Conservation (phyloP, 2,797 vertebrate species). For the Scleropages formosus region DNA sequence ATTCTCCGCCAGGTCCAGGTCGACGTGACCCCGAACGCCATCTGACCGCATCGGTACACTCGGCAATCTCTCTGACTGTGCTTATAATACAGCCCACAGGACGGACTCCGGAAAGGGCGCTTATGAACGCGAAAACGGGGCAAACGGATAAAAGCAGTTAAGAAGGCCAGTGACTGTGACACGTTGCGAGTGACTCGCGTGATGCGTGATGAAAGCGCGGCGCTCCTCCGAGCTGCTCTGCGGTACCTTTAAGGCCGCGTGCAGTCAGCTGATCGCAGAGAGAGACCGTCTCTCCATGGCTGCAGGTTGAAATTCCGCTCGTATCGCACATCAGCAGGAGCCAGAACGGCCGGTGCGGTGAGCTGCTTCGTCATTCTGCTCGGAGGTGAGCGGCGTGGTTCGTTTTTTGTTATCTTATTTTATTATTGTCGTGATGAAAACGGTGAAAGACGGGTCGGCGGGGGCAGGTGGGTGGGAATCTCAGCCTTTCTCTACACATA, state of each 20-base stretch:
- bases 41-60: too few species aligned
- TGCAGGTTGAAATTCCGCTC: neutral
- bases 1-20: too few species aligned
- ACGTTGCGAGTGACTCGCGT: neutral
- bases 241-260: constrained; percentile 37
- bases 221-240: neutral
- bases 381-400: neutral
- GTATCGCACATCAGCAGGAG: neutral
- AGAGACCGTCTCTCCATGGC: neutral
- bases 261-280: constrained; percentile 35
- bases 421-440: neutral
- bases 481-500: too few species aligned
- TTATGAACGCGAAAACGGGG: too few species aligned
- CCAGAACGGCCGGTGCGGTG: neutral
- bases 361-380: neutral
- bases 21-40: too few species aligned
- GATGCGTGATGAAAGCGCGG: neutral
- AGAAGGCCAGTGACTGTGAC: neutral
- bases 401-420: neutral
- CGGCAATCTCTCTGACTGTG: too few species aligned
- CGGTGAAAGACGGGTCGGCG: constrained; percentile 4
- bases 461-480: neutral
- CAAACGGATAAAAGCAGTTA: too few species aligned
- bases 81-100: too few species aligned
- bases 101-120: too few species aligned